Evolutionary conservation across 92 coral and sea anemone species (phyloP), one percentile per base, ranked within the genome.

Genomic region (Pocillopora meandrina): DNA sequence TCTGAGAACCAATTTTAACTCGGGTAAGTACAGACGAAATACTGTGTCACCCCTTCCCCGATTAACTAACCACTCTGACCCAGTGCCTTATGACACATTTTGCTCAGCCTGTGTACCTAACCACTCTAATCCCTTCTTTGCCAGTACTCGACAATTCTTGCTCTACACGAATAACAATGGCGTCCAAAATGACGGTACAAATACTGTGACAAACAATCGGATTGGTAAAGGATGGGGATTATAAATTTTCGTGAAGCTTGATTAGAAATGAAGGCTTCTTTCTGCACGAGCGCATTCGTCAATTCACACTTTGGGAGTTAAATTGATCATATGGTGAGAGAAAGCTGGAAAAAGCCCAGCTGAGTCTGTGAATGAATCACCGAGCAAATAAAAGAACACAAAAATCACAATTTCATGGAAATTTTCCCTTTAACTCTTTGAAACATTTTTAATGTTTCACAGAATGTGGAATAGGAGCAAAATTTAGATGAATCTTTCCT

Each of bases 1-100:
- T 2, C 31, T 26, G 31, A 26, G 31, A 26, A 42, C 8, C 52
- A 42, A 42, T 42, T 42, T 42, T 7, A 42, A 42, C 52, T 7
- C 4, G 52, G 52, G 20, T 64, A 19, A 31, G 68, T n/a, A 64
- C 70, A 65, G 11, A 7, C n/a, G 5, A 0, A 8, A 65, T 2
- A 9, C 70, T 65, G 13, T n/a, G 26, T n/a, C 36, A 23, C 36
- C 14, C 36, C 70, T 65, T 33, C 70, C 70, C 26, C 18, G 12
- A 36, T 18, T 71, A 42, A 16, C 3, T 12, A 11, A 49, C 49
- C 26, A 23, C 57, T 65, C 70, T 49, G 64, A 55, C 74, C 83
- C 74, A 79, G 83, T 52, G 63, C 62, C 21, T 67, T 79, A n/a
- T 15, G 17, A 52, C 74, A 65, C 70, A 49, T 42, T 72, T 16